Base-by-base conservation (phyloP, 1,140 invertebrate genomes). In the Colletes gigas region DNA sequence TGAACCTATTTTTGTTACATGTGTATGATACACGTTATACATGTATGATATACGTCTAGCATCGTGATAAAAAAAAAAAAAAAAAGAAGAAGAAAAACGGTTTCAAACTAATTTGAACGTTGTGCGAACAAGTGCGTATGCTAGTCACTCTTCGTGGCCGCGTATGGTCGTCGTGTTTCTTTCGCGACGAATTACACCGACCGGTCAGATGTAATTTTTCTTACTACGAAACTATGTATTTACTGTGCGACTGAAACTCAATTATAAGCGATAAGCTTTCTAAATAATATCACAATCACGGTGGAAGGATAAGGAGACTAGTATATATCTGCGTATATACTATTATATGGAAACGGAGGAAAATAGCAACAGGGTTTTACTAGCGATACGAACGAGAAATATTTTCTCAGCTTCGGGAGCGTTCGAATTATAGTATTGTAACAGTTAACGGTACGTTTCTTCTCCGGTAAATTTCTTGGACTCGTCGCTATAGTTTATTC, bases 231-330 rank as follows among this genome's bases (percentile, higher is more conserved):
- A 73, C 72, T 77, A 67, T 75, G 17, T 80, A 83, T 73, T 72
- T 71, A 77, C 21, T 70, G 70, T 52, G 47, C 63, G 70, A 83
- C 72, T 83, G 85, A 86, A 76, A 80, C 62, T 77, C 59, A 65
- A 72, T 71, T 52, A 66, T 47, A 75, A 78, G 57, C 62, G 62
- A 47, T 44, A 54, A 60, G 63, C 71, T 86, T 86, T 71, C 62
- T 70, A 83, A 86, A 86, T 86, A 86, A 86, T 86, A 86, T 83
- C 84, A 86, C 75, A 86, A 85, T 86, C 84, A 41, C 60, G 69
- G 67, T 76, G 57, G 55, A 72, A 83, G 81, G 63, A 85, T 62
- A 68, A 77, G 67, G 62, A 85, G 69, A 84, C 78, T 68, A 72
- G 50, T 68, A 52, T 8, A 47, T 41, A 12, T 5, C 62, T 57